Evolutionary conservation across 2,888 invertebrate genomes (phyloP), one percentile per base, ranked within the genome.

Genomic region (Octonoba sinensis): DNA sequence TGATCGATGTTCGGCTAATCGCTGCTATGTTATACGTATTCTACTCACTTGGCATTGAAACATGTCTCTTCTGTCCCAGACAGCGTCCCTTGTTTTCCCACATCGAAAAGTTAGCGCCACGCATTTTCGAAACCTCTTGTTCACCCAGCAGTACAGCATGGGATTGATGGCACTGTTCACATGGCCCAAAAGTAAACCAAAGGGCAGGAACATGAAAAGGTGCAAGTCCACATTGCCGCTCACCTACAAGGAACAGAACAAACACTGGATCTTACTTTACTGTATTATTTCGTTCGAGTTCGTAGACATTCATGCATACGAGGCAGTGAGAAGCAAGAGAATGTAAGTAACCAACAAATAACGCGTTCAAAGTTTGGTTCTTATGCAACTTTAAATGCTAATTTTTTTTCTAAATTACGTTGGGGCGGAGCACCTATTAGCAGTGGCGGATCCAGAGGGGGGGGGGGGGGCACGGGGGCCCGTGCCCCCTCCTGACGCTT

Each of bases 111-210:
- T 72, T 47, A 76, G 57, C 1, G 82, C 82, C 0, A 93, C 91
- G 0, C 93, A 93, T 56, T 91, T 90, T 72, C 93, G 91, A 87
- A 94, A 93, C 88, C 93, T 93, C 66, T 92, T 90, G 74, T 93
- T 93, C 91, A 93, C 92, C 86, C 93, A 90, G 86, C 93, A 93
- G 88, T 93, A 94, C 15, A 94, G 92, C 66, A 93, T 91, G 0
- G 94, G 94, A 89, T 94, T 94, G 86, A 93, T 91, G 6, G 93
- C 93, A 1, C 93, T 93, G 88, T 94, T 94, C 0, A 92, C 91
- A 87, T 94, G 93, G 60, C 93, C 93, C 64, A 94, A 88, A 3
- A 93, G 89, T 46, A 94, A 89, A 12, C 93, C 91, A 87, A 93
- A 94, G 0, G 92, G 92, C 8, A 88, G 83, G n/a, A 87, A 86